phyloP scores from a whole-genome alignment of 2,113 vertebrate species.

The Procavia capensis region DNA sequence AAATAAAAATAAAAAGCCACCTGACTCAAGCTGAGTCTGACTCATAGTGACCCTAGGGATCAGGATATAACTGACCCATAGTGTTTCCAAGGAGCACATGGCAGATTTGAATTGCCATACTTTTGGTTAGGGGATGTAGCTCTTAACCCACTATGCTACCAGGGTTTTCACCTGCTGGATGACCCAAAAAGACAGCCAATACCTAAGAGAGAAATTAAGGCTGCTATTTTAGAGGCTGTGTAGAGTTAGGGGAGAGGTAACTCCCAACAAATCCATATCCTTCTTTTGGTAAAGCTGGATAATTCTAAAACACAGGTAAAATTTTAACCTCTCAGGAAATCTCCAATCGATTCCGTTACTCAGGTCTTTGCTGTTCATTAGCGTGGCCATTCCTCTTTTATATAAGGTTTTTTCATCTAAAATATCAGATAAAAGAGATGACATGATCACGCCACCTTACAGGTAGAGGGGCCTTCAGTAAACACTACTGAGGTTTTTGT shows the following conservation, averaged over 20 bases:
- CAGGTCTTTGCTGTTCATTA: background rate
- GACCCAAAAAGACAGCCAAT: background rate
- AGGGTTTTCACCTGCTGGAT: background rate
- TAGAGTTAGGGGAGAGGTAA: background rate
- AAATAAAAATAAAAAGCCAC: too few relatives aligned
- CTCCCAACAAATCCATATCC: fast-evolving
- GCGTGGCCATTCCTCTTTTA: background rate
- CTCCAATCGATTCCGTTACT: background rate
- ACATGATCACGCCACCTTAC: background rate
- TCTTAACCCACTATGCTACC: too few relatives aligned
- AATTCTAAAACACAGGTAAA: background rate
- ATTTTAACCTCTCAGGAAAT: background rate
- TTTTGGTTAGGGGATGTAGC: too few relatives aligned
- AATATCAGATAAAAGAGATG: background rate
- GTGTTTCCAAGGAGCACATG: too few relatives aligned
- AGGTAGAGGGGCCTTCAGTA: background rate
- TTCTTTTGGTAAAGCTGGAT: background rate
- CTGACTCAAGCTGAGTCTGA: too few relatives aligned
- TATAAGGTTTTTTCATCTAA: background rate
- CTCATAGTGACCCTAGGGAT: too few relatives aligned
- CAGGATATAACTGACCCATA: too few relatives aligned
- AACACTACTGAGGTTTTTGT: too few relatives aligned
- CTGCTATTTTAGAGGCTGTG: background rate
- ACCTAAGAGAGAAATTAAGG: background rate
- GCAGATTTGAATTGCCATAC: too few relatives aligned